A percentile compares a stretch with the other conserved stretches of the same genome.
These are phyloP conservation scores for Euwallacea similis DNA, from an alignment of 1,140 invertebrate genomes.

Conservation along the genomic window DNA sequence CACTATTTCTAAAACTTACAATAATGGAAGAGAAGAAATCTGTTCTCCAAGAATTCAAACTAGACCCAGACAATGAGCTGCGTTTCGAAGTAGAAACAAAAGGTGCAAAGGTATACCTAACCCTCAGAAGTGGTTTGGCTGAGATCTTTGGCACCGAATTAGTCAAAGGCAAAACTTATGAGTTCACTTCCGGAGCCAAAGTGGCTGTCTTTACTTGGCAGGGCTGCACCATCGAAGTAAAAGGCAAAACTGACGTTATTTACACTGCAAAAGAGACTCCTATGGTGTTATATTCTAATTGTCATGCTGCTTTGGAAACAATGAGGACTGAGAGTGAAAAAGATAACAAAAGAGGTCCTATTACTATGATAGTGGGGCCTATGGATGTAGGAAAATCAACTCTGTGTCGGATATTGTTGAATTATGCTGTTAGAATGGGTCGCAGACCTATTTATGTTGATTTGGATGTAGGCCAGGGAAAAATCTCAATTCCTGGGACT, in stretches of 20 bases:
- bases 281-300: conserved; percentile 94
- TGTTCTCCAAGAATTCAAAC: conserved; percentile 71
- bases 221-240: conserved; percentile 82
- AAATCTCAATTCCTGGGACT: conserved; percentile 90
- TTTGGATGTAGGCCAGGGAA: conserved; percentile 94
- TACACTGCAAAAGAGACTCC: conserved; percentile 96
- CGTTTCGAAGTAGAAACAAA: conserved; percentile 92
- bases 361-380: conserved; percentile 91
- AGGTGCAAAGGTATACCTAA: conserved; percentile 80
- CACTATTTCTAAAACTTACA: background rate
- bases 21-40: conserved; percentile 41
- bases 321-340: conserved; percentile 79
- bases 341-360: conserved; percentile 73
- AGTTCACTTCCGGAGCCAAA: conserved; percentile 88
- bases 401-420: conserved; percentile 84
- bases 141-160: conserved; percentile 98
- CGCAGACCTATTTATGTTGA: conserved; percentile 89
- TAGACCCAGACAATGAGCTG: conserved; percentile 87
- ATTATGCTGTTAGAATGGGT: conserved; percentile 90
- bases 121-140: conserved; percentile 85
- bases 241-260: conserved; percentile 87
- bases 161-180: conserved; percentile 90
- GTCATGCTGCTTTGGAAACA: conserved; percentile 91
- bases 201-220: conserved; percentile 96
- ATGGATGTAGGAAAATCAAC: conserved; percentile 97